These are phyloP conservation scores for Bursaphelenchus mucronatus DNA, from an alignment of 1,140 invertebrate species.

Conservation along the genomic window DNA sequence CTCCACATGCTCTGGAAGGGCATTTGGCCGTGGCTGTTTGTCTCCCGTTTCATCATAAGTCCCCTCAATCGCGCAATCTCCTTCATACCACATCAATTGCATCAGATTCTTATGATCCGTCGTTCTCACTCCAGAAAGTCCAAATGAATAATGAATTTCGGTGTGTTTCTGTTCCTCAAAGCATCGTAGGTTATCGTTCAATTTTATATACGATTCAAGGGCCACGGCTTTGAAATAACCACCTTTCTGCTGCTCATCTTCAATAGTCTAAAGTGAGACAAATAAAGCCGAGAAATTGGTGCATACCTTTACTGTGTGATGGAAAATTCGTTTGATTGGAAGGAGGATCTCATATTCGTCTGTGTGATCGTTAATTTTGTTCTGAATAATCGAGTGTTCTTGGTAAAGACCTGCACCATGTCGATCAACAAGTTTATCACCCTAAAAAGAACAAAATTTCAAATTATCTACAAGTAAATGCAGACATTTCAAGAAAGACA, in stretches of 20 bases:
- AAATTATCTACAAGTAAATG: too few relatives aligned
- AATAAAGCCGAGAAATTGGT: too few relatives aligned
- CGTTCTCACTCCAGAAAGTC: constrained; percentile 10
- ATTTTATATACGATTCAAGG: constrained; percentile 29
- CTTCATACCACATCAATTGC: too few relatives aligned
- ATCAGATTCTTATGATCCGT: too few relatives aligned
- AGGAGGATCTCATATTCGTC: constrained; percentile 2
- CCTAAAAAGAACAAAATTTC: constrained; percentile 12
- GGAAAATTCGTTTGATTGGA: not conserved
- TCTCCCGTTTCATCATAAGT: too few relatives aligned
- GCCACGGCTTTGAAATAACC: constrained; percentile 34
- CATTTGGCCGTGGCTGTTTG: too few relatives aligned
- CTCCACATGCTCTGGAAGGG: not conserved
- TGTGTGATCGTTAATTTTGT: constrained; percentile 25
- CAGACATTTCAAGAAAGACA: too few relatives aligned
- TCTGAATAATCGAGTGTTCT: constrained; percentile 28
- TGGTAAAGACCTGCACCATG: constrained; percentile 31
- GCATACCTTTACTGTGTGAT: too few relatives aligned
- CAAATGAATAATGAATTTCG: constrained; percentile 29
- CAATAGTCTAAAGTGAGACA: constrained; percentile 20
- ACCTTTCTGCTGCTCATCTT: constrained; percentile 25
- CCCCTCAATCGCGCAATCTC: too few relatives aligned
- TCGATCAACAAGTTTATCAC: constrained; percentile 22
- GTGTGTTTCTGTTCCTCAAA: constrained; percentile 31
- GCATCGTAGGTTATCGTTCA: constrained; percentile 32